Evolutionary conservation across 2,113 vertebrate genomes (phyloP).

Genomic region (Oceanites oceanicus): DNA sequence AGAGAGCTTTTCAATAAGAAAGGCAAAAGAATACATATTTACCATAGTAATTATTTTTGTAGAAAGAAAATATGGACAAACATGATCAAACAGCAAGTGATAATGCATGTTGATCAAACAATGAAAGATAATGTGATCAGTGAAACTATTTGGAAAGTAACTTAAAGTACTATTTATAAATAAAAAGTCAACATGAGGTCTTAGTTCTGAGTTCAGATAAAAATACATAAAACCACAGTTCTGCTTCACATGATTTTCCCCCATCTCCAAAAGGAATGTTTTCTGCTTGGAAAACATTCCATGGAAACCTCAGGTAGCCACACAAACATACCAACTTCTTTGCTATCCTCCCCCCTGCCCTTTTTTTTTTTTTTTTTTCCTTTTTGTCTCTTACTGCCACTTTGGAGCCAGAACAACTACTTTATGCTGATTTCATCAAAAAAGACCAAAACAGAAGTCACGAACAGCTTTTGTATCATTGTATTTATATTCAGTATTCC

Average conservation of each 20-base stretch:
- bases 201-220: neutral
- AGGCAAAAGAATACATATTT: neutral
- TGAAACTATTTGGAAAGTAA: neutral
- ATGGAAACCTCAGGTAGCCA: neutral
- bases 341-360: neutral
- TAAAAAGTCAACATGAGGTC: neutral
- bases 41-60: neutral
- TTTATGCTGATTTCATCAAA: neutral
- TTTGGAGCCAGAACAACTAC: neutral
- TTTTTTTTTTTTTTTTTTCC: fast-evolving
- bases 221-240: neutral
- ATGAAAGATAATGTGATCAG: neutral
- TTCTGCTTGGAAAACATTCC: neutral
- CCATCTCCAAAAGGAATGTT: neutral
- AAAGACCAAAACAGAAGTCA: neutral
- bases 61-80: neutral
- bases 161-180: neutral
- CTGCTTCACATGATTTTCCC: neutral
- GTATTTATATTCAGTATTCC: neutral
- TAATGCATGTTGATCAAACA: neutral
- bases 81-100: neutral
- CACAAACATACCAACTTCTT: neutral
- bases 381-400: neutral
- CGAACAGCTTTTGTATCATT: neutral
- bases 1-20: neutral